Base-by-base conservation (phyloP, 2,113 vertebrate species). In the Ranitomeya variabilis region DNA sequence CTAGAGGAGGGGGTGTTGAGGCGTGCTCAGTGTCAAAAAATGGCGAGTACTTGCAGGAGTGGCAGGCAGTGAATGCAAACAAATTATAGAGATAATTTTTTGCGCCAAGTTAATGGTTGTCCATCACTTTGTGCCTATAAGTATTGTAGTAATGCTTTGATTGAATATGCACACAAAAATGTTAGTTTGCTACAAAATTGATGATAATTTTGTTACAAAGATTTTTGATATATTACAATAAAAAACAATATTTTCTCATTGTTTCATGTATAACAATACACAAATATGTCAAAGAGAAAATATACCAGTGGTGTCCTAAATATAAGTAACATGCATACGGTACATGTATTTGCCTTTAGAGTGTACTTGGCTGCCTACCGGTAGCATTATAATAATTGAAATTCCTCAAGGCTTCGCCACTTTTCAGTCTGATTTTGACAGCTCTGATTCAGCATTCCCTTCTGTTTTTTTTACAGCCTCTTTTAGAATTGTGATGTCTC, bases 381-480 rank as follows among this genome's bases (percentile, higher is more conserved):
- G 69, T 18, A 74, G 83, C 69, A 51, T 76, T 57, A 76, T 26
- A 85, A 57, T 60, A 74, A 85, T 37, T 85, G 9, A 76, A 74
- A 85, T 85, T 85, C 83, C 67, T 85, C 23, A 85, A 85, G 83
- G 83, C 67, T 59, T 60, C 83, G 45, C 23, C 83, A 76, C 83
- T 55, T 59, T 69, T 85, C 67, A 21, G 69, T 59, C 52, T 85
- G 51, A 73, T 73, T 85, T 85, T 85, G 83, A 85, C 66, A 85
- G 83, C 83, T 85, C 83, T 57, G 83, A 85, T 85, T 85, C 5
- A 78, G 71, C 73, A 86, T 77, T 62, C 26, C 45, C 51, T 69
- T 84, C 83, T 85, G 26, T 76, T 74, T 85, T 84, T 76, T 59
- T 45, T 45, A 31, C 54, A 81, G 57, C 79, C 59, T 23, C 19